A percentile compares a stretch with the other conserved stretches of the same genome.
Evolutionary conservation across 2,888 invertebrate species (phyloP).

Genomic region (Acleris emargana): DNA sequence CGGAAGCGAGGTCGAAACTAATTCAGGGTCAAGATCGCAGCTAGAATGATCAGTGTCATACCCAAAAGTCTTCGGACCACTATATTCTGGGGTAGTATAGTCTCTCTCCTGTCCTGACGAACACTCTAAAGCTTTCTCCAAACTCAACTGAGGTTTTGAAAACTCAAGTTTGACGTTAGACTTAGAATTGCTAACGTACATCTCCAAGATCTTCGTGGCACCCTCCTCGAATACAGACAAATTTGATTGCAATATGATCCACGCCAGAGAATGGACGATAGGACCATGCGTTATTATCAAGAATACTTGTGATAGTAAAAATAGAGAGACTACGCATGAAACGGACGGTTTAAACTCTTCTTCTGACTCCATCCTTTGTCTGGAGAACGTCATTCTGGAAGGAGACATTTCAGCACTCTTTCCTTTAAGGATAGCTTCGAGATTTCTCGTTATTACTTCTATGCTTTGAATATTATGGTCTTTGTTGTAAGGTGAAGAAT

Average conservation of each 20-base stretch:
- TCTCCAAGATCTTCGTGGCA: conserved; percentile 86
- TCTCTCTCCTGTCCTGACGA: conserved; percentile 71
- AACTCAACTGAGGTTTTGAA: conserved; percentile 88
- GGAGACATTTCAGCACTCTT: conserved; percentile 81
- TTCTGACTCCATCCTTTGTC: conserved; percentile 74
- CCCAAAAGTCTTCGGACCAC: conserved; percentile 67
- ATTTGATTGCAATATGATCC: conserved; percentile 95
- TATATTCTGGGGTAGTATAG: conserved; percentile 74
- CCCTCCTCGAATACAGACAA: conserved; percentile 87
- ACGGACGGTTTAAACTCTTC: conserved; percentile 88
- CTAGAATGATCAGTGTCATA: conserved; percentile 78
- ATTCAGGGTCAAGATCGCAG: conserved; percentile 78
- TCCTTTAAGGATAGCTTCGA: conserved; percentile 85
- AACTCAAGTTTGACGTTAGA: conserved; percentile 85
- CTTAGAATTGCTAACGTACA: conserved; percentile 84
- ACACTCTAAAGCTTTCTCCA: conserved; percentile 89
- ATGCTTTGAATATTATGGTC: conserved; percentile 76
- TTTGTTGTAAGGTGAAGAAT: conserved; percentile 69
- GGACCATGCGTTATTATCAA: conserved; percentile 96
- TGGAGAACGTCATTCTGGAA: conserved; percentile 62
- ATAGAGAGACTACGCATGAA: conserved; percentile 95
- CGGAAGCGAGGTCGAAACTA: conserved; percentile 77
- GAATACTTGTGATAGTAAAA: conserved; percentile 97
- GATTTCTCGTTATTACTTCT: conserved; percentile 85
- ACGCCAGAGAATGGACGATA: conserved; percentile 94